Conservation (phyloP, 2,888 invertebrate genomes). For the Eristalinus sepulchralis region DNA sequence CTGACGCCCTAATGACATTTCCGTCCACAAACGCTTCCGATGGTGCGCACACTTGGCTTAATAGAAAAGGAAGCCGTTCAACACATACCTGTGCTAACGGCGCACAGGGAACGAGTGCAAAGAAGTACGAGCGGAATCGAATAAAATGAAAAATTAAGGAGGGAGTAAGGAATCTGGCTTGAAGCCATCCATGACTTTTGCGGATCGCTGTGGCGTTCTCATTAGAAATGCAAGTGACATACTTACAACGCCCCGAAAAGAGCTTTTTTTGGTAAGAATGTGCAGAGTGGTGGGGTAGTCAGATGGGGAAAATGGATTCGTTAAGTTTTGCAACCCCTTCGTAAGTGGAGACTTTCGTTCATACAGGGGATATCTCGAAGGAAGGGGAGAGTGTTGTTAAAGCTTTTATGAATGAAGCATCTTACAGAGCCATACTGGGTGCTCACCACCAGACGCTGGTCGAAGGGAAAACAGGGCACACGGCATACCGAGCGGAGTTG, state of each 20-base stretch:
- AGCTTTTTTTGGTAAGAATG: constrained; percentile 38
- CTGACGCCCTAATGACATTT: constrained; percentile 64
- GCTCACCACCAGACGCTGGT: background rate
- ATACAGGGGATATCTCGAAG: background rate
- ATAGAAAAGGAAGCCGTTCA: constrained; percentile 2
- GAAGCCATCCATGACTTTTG: constrained; percentile 42
- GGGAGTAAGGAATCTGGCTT: constrained; percentile 41
- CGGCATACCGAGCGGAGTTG: constrained; percentile 27
- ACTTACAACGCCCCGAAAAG: constrained; percentile 57
- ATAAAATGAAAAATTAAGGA: constrained; percentile 36
- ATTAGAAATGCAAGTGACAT: constrained; percentile 67
- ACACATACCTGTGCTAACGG: constrained; percentile 31
- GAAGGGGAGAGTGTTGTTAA: background rate
- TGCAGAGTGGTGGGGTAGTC: constrained; percentile 12
- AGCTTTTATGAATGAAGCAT: constrained; percentile 52
- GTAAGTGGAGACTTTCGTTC: constrained; percentile 32
- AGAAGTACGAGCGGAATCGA: background rate
- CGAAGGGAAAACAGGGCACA: constrained; percentile 10
- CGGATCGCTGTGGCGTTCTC: constrained; percentile 50
- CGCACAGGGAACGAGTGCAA: background rate
- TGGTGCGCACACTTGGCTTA: constrained; percentile 9
- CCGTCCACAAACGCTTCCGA: constrained; percentile 46
- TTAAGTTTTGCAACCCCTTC: background rate
- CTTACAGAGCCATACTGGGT: background rate
- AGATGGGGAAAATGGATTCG: background rate